A percentile compares a stretch with the other conserved stretches of the same genome.
These are phyloP conservation scores for Conus canariensis DNA, from an alignment of 2,888 invertebrate species.

Conservation along the genomic window DNA sequence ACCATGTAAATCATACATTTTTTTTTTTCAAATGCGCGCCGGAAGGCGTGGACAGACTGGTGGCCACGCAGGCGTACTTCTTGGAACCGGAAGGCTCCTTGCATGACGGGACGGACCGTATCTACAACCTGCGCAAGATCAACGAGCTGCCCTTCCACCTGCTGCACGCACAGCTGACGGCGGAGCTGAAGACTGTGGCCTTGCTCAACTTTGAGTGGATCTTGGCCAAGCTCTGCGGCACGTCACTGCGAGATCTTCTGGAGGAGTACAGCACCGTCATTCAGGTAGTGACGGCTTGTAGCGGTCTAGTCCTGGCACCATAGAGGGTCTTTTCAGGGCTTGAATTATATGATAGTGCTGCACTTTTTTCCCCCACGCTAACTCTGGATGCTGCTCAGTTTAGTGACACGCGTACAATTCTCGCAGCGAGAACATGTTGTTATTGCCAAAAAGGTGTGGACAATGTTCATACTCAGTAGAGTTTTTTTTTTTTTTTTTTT, in stretches of 20 bases:
- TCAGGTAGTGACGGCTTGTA: slow-evolving; percentile 11
- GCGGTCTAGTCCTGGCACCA: no score
- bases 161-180: slow-evolving; percentile 82
- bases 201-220: slow-evolving; percentile 89
- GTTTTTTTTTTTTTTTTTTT: no score
- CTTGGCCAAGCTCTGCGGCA: slow-evolving; percentile 88
- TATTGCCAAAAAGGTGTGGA: no score
- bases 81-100: slow-evolving; percentile 57
- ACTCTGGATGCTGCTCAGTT: no score
- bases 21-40: no score
- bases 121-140: slow-evolving; percentile 88
- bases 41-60: slow-evolving; percentile 53
- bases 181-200: slow-evolving; percentile 83
- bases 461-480: no score
- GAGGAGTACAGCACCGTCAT: slow-evolving; percentile 85
- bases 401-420: no score
- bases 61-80: slow-evolving; percentile 67
- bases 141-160: slow-evolving; percentile 91
- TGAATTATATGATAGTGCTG: no score
- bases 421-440: no score
- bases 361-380: no score
- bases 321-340: no score
- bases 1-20: no score
- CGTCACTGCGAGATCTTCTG: slow-evolving; percentile 87
- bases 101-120: slow-evolving; percentile 55